Conservation (phyloP, 1,140 invertebrate species). For the Eupristina koningsbergeri region DNA sequence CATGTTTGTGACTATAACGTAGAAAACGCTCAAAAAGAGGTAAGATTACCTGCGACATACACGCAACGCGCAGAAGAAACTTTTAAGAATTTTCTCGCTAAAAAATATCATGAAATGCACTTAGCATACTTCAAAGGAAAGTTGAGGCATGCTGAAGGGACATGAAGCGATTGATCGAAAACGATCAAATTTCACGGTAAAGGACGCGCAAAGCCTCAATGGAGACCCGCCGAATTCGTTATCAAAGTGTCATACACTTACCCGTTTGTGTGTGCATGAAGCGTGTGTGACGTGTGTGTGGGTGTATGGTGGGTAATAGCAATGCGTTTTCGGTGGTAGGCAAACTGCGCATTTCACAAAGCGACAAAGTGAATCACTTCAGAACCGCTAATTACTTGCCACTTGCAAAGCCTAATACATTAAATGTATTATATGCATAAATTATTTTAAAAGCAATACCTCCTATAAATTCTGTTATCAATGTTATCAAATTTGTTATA, state of each 20-base stretch:
- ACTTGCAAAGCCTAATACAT: background rate
- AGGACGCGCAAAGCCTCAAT: conserved; percentile 14
- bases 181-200: background rate
- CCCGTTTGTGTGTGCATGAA: background rate
- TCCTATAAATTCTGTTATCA: too few species aligned
- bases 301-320: too few species aligned
- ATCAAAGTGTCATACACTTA: background rate
- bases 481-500: too few species aligned
- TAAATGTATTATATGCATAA: background rate
- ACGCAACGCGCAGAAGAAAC: background rate
- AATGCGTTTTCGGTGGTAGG: background rate
- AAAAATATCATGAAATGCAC: background rate
- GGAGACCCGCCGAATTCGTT: background rate
- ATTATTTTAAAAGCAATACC: conserved; percentile 3
- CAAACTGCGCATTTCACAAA: background rate
- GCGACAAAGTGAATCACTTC: background rate
- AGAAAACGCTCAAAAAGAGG: too few species aligned
- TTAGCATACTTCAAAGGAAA: conserved; percentile 12
- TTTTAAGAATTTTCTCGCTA: background rate
- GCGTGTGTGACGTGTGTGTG: too few species aligned
- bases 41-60: too few species aligned
- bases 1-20: too few species aligned
- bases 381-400: background rate
- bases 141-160: background rate
- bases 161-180: conserved; percentile 2